Evolutionary conservation across 2,797 vertebrate genomes (phyloP), one percentile per base, ranked within the genome.

Genomic region (Liasis olivaceus): DNA sequence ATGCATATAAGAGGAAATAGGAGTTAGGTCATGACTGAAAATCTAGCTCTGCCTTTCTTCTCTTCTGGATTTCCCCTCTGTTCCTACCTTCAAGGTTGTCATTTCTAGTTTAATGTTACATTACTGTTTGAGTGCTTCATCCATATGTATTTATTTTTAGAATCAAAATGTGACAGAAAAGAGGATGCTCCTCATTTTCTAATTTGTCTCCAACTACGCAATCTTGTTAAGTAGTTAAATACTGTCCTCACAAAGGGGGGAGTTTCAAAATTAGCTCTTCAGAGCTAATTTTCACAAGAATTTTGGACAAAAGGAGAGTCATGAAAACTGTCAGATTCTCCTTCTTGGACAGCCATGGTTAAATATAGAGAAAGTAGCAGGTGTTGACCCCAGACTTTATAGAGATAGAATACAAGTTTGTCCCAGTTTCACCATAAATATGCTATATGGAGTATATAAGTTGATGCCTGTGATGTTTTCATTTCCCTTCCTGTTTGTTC

Each of bases 131-230:
- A 60, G 15, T 91, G 60, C 54, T 85, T 87, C 13, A 3, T 77
- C 77, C 47, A 8, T 60, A 93, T 36, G 91, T 93, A 91, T 93
- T 92, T 0, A 56, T 96, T 17, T 96, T 97, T 88, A 95, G 96
- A 95, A 36, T 28, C 59, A 95, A 91, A 59, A 15, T 90, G 85
- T 92, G 95, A 94, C 85, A 26, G 62, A 51, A 93, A 92, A 92
- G 22, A 91, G 89, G 81, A 66, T 0, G 2, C 58, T 87, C 60
- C 9, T 69, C 1, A 14, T 92, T 94, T 88, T 92, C 51, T 72
- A 93, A 72, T 28, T 66, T 51, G 69, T 20, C 47, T 59, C 12
- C 69, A 59, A 24, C 22, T n/a, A 7, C n/a, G 26, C 63, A 4
- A 17, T 58, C 22, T 81, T 9, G 1, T 47, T 81, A 81, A 81